Conservation (phyloP, 2,888 invertebrate species). For the Melanchra persicariae region DNA sequence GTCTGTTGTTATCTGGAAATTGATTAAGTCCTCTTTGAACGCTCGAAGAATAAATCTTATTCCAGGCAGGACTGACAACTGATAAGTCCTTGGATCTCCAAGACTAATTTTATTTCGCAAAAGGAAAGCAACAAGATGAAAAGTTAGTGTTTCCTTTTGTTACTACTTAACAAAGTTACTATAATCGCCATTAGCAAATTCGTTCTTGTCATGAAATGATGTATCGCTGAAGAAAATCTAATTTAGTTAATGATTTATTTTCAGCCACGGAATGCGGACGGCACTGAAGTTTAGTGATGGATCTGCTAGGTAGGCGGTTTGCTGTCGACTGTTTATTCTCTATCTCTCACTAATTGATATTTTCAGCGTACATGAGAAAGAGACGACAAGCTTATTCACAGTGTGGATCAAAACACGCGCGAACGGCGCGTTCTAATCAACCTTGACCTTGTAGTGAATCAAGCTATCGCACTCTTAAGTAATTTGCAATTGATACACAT, state of each 20-base stretch:
- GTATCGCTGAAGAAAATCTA: constrained; percentile 70
- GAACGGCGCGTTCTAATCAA: constrained; percentile 78
- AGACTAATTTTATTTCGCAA: neutral
- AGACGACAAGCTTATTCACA: constrained; percentile 70
- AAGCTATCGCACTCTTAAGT: constrained; percentile 76
- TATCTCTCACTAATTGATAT: constrained; percentile 68
- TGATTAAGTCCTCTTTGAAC: neutral
- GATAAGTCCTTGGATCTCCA: neutral
- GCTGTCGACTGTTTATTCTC: constrained; percentile 69
- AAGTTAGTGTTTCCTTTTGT: constrained; percentile 32
- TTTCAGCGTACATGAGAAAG: constrained; percentile 69
- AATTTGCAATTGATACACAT: constrained; percentile 75
- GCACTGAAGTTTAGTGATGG: constrained; percentile 81
- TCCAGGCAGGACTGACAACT: neutral
- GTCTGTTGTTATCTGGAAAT: constrained; percentile 1
- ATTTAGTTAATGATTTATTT: constrained; percentile 85
- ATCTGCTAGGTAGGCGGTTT: constrained; percentile 70
- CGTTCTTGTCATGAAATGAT: constrained; percentile 67
- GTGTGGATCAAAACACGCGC: constrained; percentile 67
- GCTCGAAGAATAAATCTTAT: neutral
- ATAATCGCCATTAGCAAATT: constrained; percentile 65
- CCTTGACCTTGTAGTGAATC: constrained; percentile 86
- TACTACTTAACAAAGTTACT: constrained; percentile 42
- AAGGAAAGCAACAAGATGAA: constrained; percentile 25
- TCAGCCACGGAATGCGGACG: constrained; percentile 83